Conservation (phyloP, 2,113 vertebrate species). For the Poeciliopsis retropinna region DNA sequence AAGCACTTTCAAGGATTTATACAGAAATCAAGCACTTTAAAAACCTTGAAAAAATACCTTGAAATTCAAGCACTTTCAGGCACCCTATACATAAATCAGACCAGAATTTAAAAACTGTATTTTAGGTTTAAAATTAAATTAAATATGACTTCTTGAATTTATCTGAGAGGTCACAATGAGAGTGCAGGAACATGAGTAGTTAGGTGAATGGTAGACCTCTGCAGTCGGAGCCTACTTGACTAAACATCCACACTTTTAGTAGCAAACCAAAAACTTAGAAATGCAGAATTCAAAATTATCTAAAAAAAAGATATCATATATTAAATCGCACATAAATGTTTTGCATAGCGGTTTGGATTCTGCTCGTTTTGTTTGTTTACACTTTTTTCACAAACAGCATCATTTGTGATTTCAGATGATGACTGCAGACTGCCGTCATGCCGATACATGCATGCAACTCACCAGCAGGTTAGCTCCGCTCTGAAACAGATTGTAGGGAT, state of each 20-base stretch:
- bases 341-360: background rate
- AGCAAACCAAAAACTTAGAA: background rate
- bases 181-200: background rate
- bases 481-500: constrained; percentile 96
- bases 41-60: no score
- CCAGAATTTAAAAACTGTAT: background rate
- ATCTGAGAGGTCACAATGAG: background rate
- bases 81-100: no score
- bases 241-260: background rate
- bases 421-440: background rate
- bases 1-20: no score
- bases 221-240: background rate
- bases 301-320: background rate
- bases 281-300: background rate
- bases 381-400: background rate
- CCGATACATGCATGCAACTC: constrained; percentile 62
- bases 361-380: no score
- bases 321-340: background rate
- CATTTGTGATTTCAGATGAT: background rate
- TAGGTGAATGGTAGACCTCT: background rate
- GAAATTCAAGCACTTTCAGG: no score
- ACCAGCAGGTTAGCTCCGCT: constrained; percentile 92
- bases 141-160: background rate
- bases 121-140: background rate
- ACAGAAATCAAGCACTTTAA: no score